Percentiles rank a stretch among this genome's conserved stretches.
Evolutionary conservation across 1,140 invertebrate species (phyloP).

Genomic region (Acromyrmex charruanus): DNA sequence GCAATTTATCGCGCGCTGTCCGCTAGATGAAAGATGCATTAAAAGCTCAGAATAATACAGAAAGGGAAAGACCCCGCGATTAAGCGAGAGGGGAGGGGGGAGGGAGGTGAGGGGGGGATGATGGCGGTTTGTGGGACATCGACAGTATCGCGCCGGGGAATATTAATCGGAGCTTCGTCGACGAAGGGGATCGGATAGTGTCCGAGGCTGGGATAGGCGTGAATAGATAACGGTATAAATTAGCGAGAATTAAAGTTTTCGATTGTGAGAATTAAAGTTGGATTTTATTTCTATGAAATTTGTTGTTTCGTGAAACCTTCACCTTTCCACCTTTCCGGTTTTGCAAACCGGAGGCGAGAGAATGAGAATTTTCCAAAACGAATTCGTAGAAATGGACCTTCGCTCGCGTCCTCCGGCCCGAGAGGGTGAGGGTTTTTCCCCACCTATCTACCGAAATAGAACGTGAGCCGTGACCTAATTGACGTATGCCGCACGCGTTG

Average conservation of each 20-base stretch:
- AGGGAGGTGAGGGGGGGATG: too few species aligned
- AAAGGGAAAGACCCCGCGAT: constrained; percentile 10
- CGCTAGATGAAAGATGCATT: constrained; percentile 52
- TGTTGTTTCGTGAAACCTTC: too few species aligned
- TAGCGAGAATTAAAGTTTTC: constrained; percentile 19
- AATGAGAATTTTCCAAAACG: not conserved
- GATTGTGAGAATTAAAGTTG: not conserved
- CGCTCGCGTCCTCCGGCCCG: not conserved
- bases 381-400: constrained; percentile 20
- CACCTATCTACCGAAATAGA: constrained; percentile 27
- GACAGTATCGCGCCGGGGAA: not conserved
- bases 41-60: constrained; percentile 41
- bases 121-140: not conserved
- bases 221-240: constrained; percentile 1
- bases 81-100: not conserved
- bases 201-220: not conserved
- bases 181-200: not conserved
- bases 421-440: not conserved
- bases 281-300: too few species aligned
- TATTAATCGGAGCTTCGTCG: constrained; percentile 19
- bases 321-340: too few species aligned
- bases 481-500: constrained; percentile 29
- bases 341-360: not conserved
- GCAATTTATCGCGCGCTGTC: constrained; percentile 58
- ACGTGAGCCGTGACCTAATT: constrained; percentile 51